Base-by-base conservation (phyloP, 1,140 invertebrate species). In the Papilio machaon region DNA sequence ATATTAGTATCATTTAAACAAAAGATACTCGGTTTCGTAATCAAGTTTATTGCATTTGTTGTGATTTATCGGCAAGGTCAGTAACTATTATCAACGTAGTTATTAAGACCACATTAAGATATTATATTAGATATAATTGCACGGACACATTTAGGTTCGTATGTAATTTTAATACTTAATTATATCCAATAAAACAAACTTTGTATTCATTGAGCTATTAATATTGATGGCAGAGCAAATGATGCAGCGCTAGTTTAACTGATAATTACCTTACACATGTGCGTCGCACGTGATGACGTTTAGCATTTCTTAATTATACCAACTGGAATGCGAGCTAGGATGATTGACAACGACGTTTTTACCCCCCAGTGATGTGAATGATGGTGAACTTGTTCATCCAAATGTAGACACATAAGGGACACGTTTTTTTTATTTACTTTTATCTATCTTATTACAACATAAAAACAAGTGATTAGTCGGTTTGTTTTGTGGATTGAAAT, bases 211-310 rank as follows among this genome's bases (percentile, higher is more conserved):
- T 70, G 30, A 38, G 30, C 64, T 70, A 70, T 70, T 38, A 70
- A 70, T 70, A 15, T 70, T 70, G 30, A 70, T 35, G 30, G 23
- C 13, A 70, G 23, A 70, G 30, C 64, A 70, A 70, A 70, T 70
- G 64, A 70, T 70, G 64, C 30, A 70, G 30, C 23, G 30, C 64
- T 70, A 35, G 64, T 30, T 64, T 64, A 64, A 23, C 60, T 64
- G 60, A 30, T 79, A 79, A 79, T 79, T 79, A 79, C 13, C 77
- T 64, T 64, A 13, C 54, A 79, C 77, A 79, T 67, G 75, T 78
- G 77, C 77, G 47, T 23, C 17, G 77, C 77, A 79, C 46, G 35
- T 79, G 75, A 52, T 77, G 52, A 79, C 58, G 60, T 79, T 79
- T 46, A 79, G 35, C 60, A 23, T 67, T 79, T 79, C 43, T 79